These are phyloP conservation scores for Microcebus lehilahytsara DNA, from an alignment of 2,113 vertebrate species.

Conservation along the genomic window DNA sequence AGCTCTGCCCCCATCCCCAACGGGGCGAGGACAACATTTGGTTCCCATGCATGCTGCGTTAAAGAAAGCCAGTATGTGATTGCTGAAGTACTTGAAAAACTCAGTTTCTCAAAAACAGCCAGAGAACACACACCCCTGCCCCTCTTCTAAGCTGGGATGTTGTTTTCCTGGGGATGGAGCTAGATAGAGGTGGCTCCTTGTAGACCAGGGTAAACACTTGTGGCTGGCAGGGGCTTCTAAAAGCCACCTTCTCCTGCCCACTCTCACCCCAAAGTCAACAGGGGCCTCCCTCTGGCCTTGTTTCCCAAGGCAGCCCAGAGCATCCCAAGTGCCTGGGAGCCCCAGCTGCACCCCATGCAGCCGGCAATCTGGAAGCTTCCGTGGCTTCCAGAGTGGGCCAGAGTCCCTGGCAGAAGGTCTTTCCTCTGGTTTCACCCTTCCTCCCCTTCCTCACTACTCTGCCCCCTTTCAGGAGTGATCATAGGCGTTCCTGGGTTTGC, in stretches of 20 bases:
- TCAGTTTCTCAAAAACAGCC: background rate
- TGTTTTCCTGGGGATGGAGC: background rate
- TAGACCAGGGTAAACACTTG: background rate
- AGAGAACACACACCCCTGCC: background rate
- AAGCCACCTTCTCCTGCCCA: accelerated
- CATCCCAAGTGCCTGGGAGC: background rate
- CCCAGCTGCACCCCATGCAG: no score
- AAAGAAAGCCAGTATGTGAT: background rate
- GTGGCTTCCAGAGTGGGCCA: background rate
- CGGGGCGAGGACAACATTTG: no score
- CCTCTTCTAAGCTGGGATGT: background rate
- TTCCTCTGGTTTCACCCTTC: no score
- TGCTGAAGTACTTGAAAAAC: background rate
- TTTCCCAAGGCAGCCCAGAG: background rate
- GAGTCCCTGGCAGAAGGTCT: background rate
- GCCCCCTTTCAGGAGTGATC: background rate
- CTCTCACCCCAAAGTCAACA: background rate
- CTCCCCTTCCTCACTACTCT: background rate
- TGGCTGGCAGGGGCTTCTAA: background rate
- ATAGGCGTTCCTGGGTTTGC: background rate
- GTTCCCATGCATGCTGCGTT: background rate
- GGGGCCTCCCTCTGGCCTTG: background rate
- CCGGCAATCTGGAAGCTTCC: background rate
- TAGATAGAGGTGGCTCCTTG: background rate
- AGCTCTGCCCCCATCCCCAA: background rate